Conservation (phyloP, 2,888 invertebrate species). For the Agonopterix alstromeriana region DNA sequence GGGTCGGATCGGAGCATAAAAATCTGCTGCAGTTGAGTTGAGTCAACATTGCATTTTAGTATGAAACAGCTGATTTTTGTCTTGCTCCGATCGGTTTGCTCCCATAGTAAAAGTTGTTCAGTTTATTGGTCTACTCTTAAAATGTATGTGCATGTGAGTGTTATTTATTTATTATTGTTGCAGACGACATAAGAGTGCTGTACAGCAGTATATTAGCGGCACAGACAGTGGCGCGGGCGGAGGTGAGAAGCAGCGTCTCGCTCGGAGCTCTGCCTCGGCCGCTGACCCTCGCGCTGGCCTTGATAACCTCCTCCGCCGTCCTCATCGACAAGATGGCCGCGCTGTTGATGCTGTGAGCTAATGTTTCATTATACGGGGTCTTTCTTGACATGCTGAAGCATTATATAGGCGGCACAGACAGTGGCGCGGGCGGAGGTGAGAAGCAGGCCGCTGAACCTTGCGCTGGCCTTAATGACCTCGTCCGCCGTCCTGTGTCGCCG, state of each 20-base stretch:
- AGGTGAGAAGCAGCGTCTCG: constrained; percentile 8
- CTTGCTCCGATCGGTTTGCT: too few species aligned
- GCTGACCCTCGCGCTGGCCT: constrained; percentile 23
- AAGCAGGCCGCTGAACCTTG: constrained; percentile 14
- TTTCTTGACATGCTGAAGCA: constrained; percentile 7
- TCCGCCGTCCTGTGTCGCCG: too few species aligned
- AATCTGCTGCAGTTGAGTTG: too few species aligned
- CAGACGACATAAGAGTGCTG: constrained; percentile 39
- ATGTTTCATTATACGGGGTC: background rate
- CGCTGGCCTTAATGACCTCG: constrained; percentile 20
- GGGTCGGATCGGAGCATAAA: too few species aligned
- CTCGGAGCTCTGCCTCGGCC: constrained; percentile 10
- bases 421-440: constrained; percentile 13
- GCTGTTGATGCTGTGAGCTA: constrained; percentile 43
- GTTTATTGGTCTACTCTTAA: too few species aligned
- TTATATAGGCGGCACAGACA: constrained; percentile 14
- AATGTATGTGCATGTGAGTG: too few species aligned
- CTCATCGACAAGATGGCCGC: constrained; percentile 35
- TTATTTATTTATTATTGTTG: too few species aligned
- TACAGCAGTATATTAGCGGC: constrained; percentile 20
- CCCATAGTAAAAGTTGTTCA: too few species aligned
- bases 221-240: constrained; percentile 12
- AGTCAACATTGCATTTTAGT: too few species aligned
- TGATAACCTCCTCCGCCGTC: constrained; percentile 26
- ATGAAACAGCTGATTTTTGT: too few species aligned